phyloP scores from a whole-genome alignment of 92 coral and sea anemone genomes.

The Siderastrea radians region DNA sequence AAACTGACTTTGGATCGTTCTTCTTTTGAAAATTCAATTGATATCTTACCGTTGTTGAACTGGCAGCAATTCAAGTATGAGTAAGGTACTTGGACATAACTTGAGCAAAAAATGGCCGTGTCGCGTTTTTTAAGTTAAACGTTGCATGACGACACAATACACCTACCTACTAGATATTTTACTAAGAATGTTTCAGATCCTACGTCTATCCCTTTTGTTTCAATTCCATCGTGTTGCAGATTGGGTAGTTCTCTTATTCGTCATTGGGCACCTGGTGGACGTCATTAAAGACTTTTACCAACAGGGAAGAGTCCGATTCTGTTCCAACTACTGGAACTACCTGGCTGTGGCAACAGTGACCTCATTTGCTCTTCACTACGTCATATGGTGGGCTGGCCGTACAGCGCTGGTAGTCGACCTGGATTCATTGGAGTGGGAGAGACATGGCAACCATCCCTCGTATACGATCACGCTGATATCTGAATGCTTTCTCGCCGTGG shows the following conservation, averaged over 20 bases:
- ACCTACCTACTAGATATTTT: too few relatives aligned
- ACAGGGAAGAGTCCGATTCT: slow-evolving; percentile 76
- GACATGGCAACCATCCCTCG: neutral
- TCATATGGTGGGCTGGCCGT: slow-evolving; percentile 75
- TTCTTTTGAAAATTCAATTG: too few relatives aligned
- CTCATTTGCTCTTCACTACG: slow-evolving; percentile 68
- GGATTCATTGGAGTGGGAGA: slow-evolving; percentile 19
- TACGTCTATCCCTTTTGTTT: neutral
- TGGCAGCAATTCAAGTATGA: too few relatives aligned
- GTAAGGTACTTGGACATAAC: too few relatives aligned
- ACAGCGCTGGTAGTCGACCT: slow-evolving; percentile 36
- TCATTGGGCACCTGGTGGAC: slow-evolving; percentile 75
- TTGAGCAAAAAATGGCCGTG: too few relatives aligned
- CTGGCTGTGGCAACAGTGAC: slow-evolving; percentile 72
- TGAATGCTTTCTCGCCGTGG: slow-evolving; percentile 79
- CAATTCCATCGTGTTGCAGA: slow-evolving; percentile 42
- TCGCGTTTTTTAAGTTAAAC: too few relatives aligned
- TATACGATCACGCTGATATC: slow-evolving; percentile 61
- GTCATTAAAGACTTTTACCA: slow-evolving; percentile 66
- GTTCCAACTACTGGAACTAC: slow-evolving; percentile 84
- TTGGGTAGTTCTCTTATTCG: slow-evolving; percentile 63
- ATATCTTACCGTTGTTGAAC: too few relatives aligned
- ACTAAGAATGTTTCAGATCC: neutral
- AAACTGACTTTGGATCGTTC: too few relatives aligned
- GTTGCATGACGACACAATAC: too few relatives aligned